Percentiles rank a stretch among this genome's conserved stretches.
phyloP scores from a whole-genome alignment of 2,113 vertebrate genomes.

The Tringa solitaria region DNA sequence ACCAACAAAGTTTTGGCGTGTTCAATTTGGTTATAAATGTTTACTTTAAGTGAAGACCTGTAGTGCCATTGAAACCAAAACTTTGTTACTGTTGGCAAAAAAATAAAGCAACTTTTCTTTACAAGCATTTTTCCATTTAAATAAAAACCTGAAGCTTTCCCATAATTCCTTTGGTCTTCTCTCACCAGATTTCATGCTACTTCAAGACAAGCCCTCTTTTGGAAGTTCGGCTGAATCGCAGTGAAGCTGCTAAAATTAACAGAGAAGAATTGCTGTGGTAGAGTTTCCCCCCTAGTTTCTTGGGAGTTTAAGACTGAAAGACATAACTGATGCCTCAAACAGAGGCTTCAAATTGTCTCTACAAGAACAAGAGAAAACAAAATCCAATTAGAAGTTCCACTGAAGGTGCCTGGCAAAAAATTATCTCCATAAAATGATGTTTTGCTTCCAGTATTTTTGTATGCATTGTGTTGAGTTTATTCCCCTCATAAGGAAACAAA shows the following conservation, averaged over 20 bases:
- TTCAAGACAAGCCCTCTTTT: conserved; percentile 65
- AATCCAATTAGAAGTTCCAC: conserved; percentile 64
- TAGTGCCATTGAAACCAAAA: conserved; percentile 62
- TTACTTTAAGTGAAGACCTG: conserved; percentile 62
- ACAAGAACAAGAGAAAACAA: conserved; percentile 56
- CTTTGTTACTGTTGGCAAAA: conserved; percentile 65
- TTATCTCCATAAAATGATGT: conserved; percentile 34
- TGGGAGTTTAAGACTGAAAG: conserved; percentile 66
- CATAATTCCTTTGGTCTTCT: conserved; percentile 80
- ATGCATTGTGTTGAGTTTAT: conserved; percentile 20
- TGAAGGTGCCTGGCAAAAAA: conserved; percentile 73
- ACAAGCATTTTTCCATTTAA: conserved; percentile 63
- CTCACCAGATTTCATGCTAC: conserved; percentile 67
- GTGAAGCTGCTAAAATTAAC: conserved; percentile 65
- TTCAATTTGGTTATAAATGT: conserved; percentile 68
- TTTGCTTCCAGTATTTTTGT: conserved; percentile 64
- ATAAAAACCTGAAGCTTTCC: conserved; percentile 71
- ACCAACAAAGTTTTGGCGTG: conserved; percentile 65
- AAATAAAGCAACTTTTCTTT: conserved; percentile 71
- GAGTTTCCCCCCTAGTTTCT: conserved; percentile 30
- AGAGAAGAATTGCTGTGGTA: conserved; percentile 59
- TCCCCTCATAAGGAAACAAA: conserved; percentile 71
- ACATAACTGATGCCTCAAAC: conserved; percentile 49
- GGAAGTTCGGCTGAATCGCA: conserved; percentile 63
- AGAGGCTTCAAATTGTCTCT: conserved; percentile 46